Conservation (phyloP, 2,113 vertebrate species). For the Scolopax mira region DNA sequence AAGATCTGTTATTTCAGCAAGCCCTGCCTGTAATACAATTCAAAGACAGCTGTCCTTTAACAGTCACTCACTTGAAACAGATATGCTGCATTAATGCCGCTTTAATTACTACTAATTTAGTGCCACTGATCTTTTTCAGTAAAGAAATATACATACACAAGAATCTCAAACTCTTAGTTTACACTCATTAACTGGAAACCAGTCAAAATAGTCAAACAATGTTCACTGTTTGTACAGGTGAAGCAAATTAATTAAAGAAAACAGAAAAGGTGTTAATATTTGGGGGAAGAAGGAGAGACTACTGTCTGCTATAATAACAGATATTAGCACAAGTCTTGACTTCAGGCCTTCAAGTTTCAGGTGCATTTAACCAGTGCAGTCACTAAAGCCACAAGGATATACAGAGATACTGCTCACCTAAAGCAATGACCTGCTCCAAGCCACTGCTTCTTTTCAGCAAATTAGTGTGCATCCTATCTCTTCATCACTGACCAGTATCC, state of each 20-base stretch:
- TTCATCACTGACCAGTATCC: not conserved
- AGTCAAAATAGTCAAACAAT: not conserved
- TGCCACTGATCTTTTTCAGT: not conserved
- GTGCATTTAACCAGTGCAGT: not conserved
- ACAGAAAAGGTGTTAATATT: not conserved
- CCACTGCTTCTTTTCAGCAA: not conserved
- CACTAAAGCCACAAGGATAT: not conserved
- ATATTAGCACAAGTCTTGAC: not conserved
- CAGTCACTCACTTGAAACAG: not conserved
- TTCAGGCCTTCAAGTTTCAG: slow-evolving; percentile 13
- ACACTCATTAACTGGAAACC: not conserved
- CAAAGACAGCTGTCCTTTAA: not conserved
- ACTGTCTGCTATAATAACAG: not conserved
- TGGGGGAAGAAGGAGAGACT: not conserved
- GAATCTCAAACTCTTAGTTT: not conserved
- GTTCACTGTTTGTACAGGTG: not conserved
- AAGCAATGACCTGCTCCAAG: slow-evolving; percentile 12
- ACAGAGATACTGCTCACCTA: not conserved
- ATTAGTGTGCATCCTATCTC: not conserved
- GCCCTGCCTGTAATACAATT: not conserved
- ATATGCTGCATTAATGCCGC: slow-evolving; percentile 21
- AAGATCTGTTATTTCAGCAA: not conserved
- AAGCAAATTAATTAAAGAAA: not conserved
- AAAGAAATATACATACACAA: not conserved
- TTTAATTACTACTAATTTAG: slow-evolving; percentile 1